Conservation (phyloP, 2,113 vertebrate genomes). For the Recurvirostra avosetta region DNA sequence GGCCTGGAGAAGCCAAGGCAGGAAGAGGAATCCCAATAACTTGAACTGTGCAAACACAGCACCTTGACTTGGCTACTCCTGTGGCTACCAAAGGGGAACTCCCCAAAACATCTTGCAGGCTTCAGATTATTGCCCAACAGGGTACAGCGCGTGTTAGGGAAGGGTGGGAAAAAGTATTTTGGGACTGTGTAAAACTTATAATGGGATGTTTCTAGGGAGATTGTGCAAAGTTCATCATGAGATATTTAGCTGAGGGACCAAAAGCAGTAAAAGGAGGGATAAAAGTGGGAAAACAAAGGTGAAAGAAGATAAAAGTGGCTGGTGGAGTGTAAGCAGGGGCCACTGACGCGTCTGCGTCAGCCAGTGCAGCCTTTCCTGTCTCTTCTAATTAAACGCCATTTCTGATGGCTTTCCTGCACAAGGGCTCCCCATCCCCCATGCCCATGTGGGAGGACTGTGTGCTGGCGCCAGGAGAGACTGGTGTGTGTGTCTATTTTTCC, state of each 20-base stretch:
- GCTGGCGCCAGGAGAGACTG: not conserved
- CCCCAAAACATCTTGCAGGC: not conserved
- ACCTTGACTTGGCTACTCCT: not conserved
- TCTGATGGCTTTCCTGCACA: not conserved
- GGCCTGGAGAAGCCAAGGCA: no score
- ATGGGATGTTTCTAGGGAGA: not conserved
- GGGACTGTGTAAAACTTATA: not conserved
- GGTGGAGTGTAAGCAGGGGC: not conserved
- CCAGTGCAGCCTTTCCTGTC: not conserved
- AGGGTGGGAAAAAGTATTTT: not conserved
- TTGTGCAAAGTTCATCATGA: not conserved
- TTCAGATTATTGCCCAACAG: not conserved
- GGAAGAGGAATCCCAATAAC: no score
- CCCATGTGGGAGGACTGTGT: not conserved
- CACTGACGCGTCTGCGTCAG: fast-evolving
- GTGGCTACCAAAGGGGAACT: not conserved
- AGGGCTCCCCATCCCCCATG: fast-evolving
- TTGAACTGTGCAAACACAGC: no score
- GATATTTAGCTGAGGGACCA: not conserved
- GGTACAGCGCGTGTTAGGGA: not conserved
- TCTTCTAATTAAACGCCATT: not conserved
- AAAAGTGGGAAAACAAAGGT: not conserved
- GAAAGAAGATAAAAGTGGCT: not conserved
- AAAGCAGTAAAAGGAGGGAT: not conserved
- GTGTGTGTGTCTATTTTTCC: not conserved